phyloP scores from a whole-genome alignment of 1,140 invertebrate genomes.

The Hydropsyche tenuis region DNA sequence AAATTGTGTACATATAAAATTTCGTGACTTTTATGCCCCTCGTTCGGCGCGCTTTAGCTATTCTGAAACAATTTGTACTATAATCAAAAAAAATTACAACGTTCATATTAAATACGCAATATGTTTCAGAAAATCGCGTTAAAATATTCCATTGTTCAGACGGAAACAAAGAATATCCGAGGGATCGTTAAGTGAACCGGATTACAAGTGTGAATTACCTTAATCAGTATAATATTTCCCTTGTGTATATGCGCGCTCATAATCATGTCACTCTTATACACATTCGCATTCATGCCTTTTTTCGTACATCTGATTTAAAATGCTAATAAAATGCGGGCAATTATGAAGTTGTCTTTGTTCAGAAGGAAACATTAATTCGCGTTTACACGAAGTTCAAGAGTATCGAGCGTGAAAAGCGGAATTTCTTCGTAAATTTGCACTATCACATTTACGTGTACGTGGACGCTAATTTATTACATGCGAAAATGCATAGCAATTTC shows the following conservation, averaged over 20 bases:
- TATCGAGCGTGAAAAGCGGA: conserved; percentile 10
- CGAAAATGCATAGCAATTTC: no score
- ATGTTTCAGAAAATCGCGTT: no score
- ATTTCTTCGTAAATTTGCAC: background rate
- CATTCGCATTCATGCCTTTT: background rate
- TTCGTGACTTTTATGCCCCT: no score
- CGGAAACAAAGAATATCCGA: no score
- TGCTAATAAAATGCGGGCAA: background rate
- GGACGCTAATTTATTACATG: no score
- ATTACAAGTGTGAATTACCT: background rate
- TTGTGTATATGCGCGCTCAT: background rate
- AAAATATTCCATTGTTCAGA: no score
- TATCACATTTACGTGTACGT: background rate
- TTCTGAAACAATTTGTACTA: no score
- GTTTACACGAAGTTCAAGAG: background rate
- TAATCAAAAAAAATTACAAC: no score
- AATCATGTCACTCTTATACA: background rate
- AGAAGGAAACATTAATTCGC: conserved; percentile 4
- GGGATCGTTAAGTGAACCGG: no score
- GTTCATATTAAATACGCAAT: no score
- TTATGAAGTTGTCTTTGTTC: conserved; percentile 1
- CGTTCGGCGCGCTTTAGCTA: no score
- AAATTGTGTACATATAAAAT: no score
- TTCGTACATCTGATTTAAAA: background rate
- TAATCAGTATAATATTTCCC: background rate